phyloP scores from a whole-genome alignment of 2,888 invertebrate genomes.

The Ormia ochracea region DNA sequence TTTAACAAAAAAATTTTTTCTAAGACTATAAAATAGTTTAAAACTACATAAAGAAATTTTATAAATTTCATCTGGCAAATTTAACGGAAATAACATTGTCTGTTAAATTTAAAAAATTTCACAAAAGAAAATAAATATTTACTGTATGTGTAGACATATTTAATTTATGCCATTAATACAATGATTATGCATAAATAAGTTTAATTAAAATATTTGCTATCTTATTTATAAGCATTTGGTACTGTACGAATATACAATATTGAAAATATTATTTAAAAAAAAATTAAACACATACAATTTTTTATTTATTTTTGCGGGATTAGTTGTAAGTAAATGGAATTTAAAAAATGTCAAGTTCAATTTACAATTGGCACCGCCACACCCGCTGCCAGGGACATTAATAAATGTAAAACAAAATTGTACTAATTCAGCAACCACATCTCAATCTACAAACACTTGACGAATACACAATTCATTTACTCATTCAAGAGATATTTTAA shows the following conservation, averaged over 20 bases:
- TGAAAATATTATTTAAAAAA: background rate
- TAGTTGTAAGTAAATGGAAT: background rate
- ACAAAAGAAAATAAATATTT: too few species aligned
- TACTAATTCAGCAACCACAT: background rate
- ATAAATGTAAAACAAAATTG: background rate
- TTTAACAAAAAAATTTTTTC: background rate
- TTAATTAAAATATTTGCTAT: too few species aligned
- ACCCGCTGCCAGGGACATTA: background rate
- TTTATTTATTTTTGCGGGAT: background rate
- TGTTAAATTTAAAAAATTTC: too few species aligned
- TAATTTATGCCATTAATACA: too few species aligned
- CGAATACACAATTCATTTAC: constrained; percentile 17
- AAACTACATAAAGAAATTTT: background rate
- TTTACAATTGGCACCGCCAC: background rate
- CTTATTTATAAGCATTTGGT: too few species aligned
- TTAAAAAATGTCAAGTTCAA: background rate
- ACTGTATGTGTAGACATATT: too few species aligned
- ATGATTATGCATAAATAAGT: too few species aligned
- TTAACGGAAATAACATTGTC: too few species aligned
- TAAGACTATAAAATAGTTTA: background rate
- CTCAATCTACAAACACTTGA: constrained; percentile 13
- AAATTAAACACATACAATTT: background rate
- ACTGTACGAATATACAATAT: background rate
- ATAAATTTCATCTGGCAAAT: background rate
- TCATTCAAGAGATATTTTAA: constrained; percentile 46